Conservation (phyloP, 2,113 vertebrate genomes). For the Formicarius rufipectus region DNA sequence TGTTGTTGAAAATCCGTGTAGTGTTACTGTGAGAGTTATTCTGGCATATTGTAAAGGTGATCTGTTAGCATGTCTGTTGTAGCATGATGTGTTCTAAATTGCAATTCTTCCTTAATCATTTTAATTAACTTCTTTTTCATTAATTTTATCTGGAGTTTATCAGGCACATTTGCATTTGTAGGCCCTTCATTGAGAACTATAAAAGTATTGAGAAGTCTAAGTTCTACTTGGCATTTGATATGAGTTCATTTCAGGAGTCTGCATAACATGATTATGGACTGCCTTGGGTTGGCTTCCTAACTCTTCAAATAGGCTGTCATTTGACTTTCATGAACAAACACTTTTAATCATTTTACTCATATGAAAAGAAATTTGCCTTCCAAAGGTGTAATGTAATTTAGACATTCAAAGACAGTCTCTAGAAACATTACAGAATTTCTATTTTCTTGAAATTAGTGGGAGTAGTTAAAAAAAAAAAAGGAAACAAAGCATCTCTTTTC, state of each 20-base stretch:
- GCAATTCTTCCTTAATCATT: neutral
- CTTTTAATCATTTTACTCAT: neutral
- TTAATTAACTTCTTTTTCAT: neutral
- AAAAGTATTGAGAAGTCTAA: neutral
- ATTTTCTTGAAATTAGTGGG: neutral
- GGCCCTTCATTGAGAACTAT: neutral
- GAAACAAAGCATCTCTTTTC: neutral
- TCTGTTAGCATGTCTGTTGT: neutral
- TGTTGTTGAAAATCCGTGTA: neutral
- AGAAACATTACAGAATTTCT: neutral
- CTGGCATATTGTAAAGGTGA: neutral
- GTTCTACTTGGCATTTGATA: neutral
- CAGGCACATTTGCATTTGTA: neutral
- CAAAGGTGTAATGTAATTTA: neutral
- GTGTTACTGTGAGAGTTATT: neutral
- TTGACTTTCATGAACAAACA: neutral
- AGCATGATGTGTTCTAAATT: neutral
- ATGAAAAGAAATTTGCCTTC: neutral
- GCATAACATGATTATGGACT: neutral
- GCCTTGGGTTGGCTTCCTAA: neutral
- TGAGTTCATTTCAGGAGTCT: neutral
- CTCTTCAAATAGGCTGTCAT: neutral
- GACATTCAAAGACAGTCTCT: neutral
- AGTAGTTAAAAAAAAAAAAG: neutral
- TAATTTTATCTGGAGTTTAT: neutral